Conservation (phyloP, 2,888 invertebrate genomes). For the Crepidodera aurea region DNA sequence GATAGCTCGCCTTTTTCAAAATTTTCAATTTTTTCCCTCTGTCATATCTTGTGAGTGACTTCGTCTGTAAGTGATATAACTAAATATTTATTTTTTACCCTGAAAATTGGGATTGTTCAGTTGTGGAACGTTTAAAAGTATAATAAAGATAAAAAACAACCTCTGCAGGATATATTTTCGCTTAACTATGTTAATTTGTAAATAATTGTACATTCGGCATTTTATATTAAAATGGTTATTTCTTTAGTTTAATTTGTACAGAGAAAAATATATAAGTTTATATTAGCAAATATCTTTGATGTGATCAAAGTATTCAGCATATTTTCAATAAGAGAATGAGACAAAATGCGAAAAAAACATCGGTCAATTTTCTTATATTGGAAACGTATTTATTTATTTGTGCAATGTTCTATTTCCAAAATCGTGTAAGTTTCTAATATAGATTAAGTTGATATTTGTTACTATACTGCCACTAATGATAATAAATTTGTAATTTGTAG, state of each 20-base stretch:
- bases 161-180: too few species aligned
- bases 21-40: too few species aligned
- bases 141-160: too few species aligned
- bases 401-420: conserved; percentile 44
- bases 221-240: conserved; percentile 36
- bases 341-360: conserved; percentile 14
- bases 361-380: conserved; percentile 9
- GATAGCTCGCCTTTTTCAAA: too few species aligned
- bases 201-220: conserved; percentile 41
- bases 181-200: too few species aligned
- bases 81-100: too few species aligned
- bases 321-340: conserved; percentile 10
- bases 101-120: too few species aligned
- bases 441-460: conserved; percentile 50
- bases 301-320: conserved; percentile 37
- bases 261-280: conserved; percentile 37
- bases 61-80: too few species aligned
- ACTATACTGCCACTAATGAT: conserved; percentile 55
- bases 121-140: too few species aligned
- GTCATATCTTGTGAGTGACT: too few species aligned
- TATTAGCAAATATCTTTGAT: conserved; percentile 45
- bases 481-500: conserved; percentile 57
- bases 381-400: conserved; percentile 32
- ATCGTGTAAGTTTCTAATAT: conserved; percentile 39
- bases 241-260: conserved; percentile 36